A percentile compares a stretch with the other conserved stretches of the same genome.
Evolutionary conservation across 2,113 vertebrate species (phyloP).

Genomic region (Alligator mississippiensis): DNA sequence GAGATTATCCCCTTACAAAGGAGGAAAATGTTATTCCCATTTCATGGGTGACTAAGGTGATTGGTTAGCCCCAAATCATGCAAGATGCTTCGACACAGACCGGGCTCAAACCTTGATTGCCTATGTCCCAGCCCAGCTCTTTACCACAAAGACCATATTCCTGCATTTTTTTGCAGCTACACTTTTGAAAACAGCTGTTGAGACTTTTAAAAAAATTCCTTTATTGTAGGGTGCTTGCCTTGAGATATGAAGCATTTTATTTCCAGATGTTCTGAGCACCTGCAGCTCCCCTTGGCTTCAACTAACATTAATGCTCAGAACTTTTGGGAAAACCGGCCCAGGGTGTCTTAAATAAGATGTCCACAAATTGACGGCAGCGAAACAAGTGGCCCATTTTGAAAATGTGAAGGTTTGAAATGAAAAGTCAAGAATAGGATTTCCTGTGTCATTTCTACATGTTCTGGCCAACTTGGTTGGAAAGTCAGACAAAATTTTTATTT

Average conservation of each 20-base stretch:
- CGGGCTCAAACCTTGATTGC: neutral
- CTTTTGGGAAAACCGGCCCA: neutral
- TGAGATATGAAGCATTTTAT: neutral
- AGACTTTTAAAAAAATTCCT: neutral
- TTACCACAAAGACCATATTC: neutral
- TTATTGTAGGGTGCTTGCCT: neutral
- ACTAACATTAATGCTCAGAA: neutral
- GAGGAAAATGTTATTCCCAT: neutral
- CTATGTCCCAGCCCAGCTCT: neutral
- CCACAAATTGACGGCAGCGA: neutral
- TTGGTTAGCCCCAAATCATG: neutral
- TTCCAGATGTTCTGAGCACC: neutral
- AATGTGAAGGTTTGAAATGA: neutral
- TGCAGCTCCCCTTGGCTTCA: neutral
- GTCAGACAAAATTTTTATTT: neutral
- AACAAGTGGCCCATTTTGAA: neutral
- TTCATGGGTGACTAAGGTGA: neutral
- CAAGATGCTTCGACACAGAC: neutral
- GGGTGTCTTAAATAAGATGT: neutral
- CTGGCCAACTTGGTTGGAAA: neutral
- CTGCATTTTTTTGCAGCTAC: neutral
- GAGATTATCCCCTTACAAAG: neutral
- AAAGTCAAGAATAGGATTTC: neutral
- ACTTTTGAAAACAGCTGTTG: no score
- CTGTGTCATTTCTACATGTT: neutral